Evolutionary conservation across 2,888 invertebrate species (phyloP).

Genomic region (Melinopterus prodromus): DNA sequence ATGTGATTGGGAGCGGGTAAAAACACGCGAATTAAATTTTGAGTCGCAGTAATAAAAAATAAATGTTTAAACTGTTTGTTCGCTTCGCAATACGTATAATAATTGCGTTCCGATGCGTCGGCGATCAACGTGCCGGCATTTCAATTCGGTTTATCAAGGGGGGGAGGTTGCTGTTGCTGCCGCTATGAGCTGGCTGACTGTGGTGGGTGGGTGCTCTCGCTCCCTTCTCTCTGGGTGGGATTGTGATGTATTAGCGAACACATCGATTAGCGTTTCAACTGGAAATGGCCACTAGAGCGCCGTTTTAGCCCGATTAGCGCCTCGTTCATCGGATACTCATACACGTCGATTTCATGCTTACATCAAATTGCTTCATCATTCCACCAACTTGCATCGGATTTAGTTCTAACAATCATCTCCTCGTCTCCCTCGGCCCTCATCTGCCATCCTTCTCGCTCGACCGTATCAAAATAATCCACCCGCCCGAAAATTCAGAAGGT

Average conservation of each 20-base stretch:
- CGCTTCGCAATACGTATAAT: slow-evolving; percentile 40
- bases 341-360: slow-evolving; percentile 48
- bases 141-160: slow-evolving; percentile 44
- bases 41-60: slow-evolving; percentile 31
- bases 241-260: slow-evolving; percentile 52
- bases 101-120: slow-evolving; percentile 42
- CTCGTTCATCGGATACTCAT: slow-evolving; percentile 53
- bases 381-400: slow-evolving; percentile 36
- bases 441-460: too few species aligned
- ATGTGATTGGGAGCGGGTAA: slow-evolving; percentile 19
- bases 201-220: slow-evolving; percentile 28
- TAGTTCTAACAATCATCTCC: slow-evolving; percentile 31
- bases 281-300: slow-evolving; percentile 57
- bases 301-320: slow-evolving; percentile 53
- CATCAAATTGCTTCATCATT: slow-evolving; percentile 39
- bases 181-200: neutral
- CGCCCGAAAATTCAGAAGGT: too few species aligned
- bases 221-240: slow-evolving; percentile 34
- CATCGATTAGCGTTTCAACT: slow-evolving; percentile 59
- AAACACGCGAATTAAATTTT: slow-evolving; percentile 20
- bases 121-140: slow-evolving; percentile 45
- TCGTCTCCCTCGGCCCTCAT: neutral
- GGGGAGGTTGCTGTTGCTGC: too few species aligned
- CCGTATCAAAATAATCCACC: too few species aligned
- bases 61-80: slow-evolving; percentile 38